These are phyloP conservation scores for Pachyuromys duprasi DNA, from an alignment of 2,797 vertebrate genomes.

Conservation along the genomic window DNA sequence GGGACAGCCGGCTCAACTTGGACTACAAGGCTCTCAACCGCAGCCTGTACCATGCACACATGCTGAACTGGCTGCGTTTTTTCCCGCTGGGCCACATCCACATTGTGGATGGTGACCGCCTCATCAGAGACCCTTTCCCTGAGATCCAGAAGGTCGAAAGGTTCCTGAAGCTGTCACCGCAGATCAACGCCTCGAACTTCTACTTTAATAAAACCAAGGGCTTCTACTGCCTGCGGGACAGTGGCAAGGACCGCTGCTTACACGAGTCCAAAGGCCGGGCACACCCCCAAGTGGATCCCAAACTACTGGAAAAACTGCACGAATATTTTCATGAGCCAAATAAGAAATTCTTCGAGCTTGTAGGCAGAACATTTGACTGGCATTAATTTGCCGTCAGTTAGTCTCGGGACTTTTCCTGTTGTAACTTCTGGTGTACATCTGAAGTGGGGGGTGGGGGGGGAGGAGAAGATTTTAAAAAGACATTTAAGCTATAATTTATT, in stretches of 20 bases:
- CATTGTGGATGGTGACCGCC: conserved; percentile 95
- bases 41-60: conserved; percentile 95
- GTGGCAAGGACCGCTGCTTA: conserved; percentile 94
- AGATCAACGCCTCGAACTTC: conserved; percentile 96
- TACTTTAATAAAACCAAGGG: conserved; percentile 99
- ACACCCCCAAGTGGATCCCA: conserved; percentile 92
- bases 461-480: conserved; percentile 79
- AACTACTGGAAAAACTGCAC: conserved; percentile 93
- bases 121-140: conserved; percentile 95
- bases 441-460: not conserved
- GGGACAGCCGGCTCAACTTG: conserved; percentile 92
- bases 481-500: conserved; percentile 91
- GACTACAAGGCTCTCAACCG: conserved; percentile 98
- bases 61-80: conserved; percentile 95
- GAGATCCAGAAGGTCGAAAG: conserved; percentile 96
- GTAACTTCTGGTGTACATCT: conserved; percentile 79
- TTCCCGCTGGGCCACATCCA: conserved; percentile 94
- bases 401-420: conserved; percentile 50
- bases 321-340: conserved; percentile 96
- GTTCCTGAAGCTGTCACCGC: conserved; percentile 93
- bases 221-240: conserved; percentile 96
- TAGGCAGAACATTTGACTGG: conserved; percentile 97
- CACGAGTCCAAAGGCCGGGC: conserved; percentile 97
- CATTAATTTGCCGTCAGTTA: conserved; percentile 85
- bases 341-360: conserved; percentile 95